phyloP scores from a whole-genome alignment of 2,113 vertebrate species.

The Salvator merianae region DNA sequence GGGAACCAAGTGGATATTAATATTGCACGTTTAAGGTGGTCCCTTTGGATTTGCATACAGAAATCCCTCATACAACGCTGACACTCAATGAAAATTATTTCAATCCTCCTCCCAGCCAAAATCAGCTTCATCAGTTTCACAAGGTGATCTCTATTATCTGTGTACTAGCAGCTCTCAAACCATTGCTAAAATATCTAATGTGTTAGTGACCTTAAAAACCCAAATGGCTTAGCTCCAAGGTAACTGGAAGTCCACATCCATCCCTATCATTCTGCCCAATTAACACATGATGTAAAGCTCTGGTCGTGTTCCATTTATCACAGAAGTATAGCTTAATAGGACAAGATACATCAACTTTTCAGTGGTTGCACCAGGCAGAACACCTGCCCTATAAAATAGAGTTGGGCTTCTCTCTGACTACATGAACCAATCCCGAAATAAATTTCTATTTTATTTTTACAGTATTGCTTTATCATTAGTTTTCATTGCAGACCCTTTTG shows the following conservation, averaged over 20 bases:
- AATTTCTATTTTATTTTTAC: background rate
- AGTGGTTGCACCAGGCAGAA: background rate
- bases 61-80: too few species aligned
- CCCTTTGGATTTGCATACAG: too few species aligned
- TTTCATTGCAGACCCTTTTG: background rate
- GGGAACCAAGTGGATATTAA: too few species aligned
- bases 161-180: background rate
- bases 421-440: background rate
- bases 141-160: too few species aligned
- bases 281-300: background rate
- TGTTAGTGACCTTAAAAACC: background rate
- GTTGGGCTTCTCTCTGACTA: background rate
- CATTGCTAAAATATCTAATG: background rate
- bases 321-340: background rate
- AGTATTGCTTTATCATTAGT: background rate
- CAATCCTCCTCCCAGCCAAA: too few species aligned
- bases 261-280: background rate
- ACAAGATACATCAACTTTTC: background rate
- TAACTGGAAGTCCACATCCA: background rate
- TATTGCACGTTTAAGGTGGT: too few species aligned
- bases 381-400: background rate
- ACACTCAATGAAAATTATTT: too few species aligned
- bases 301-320: background rate
- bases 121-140: too few species aligned
- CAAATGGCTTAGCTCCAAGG: background rate